Conservation (phyloP, 1,140 invertebrate genomes). For the Pararge aegeria region DNA sequence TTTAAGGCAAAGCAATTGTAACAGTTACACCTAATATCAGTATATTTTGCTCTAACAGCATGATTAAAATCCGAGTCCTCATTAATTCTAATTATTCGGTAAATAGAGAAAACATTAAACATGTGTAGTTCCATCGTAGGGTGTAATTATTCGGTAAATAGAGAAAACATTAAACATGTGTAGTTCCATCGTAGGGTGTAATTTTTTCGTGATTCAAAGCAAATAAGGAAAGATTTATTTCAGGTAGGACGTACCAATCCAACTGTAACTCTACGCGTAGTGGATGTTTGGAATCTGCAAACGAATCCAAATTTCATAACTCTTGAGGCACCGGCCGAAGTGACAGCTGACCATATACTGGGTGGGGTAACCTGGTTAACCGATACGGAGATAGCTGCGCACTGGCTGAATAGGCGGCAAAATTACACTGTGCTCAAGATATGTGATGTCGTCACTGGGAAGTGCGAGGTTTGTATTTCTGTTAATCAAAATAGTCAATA, state of each 20-base stretch:
- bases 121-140: too few species aligned
- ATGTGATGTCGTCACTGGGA: slow-evolving; percentile 50
- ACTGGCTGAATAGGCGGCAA: slow-evolving; percentile 94
- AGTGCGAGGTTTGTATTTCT: slow-evolving; percentile 42
- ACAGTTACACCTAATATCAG: too few species aligned
- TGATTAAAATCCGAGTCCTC: too few species aligned
- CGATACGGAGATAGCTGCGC: slow-evolving; percentile 84
- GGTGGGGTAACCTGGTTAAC: slow-evolving; percentile 89
- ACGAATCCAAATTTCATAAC: slow-evolving; percentile 37
- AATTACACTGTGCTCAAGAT: slow-evolving; percentile 81
- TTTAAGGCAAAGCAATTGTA: too few species aligned
- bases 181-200: too few species aligned
- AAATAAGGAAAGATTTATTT: slow-evolving; percentile 11
- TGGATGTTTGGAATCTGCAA: slow-evolving; percentile 47
- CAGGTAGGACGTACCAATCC: slow-evolving; percentile 74
- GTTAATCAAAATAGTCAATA: neutral
- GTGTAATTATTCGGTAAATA: too few species aligned
- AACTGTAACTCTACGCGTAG: slow-evolving; percentile 58
- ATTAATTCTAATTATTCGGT: too few species aligned
- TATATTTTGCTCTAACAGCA: too few species aligned
- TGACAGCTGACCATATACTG: slow-evolving; percentile 78
- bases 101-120: too few species aligned
- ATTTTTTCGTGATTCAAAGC: neutral
- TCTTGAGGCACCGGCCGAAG: slow-evolving; percentile 68
- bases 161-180: too few species aligned